A percentile compares a stretch with the other conserved stretches of the same genome.
These are phyloP conservation scores for Ataeniobius toweri DNA, from an alignment of 2,797 vertebrate genomes.

Conservation along the genomic window DNA sequence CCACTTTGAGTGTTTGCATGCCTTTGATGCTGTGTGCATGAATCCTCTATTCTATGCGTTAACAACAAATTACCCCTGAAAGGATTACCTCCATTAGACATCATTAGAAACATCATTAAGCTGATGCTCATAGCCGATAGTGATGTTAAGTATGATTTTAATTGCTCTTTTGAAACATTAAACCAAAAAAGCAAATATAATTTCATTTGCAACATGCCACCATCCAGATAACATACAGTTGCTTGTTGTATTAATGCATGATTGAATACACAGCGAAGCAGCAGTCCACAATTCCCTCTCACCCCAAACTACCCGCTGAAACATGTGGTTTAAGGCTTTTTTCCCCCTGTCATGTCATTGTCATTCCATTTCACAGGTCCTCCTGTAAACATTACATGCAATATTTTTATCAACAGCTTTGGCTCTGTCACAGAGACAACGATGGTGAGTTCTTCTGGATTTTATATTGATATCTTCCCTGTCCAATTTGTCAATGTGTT, in stretches of 20 bases:
- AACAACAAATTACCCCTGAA: slow-evolving; percentile 4
- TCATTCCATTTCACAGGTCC: slow-evolving; percentile 94
- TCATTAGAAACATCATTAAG: slow-evolving; percentile 16
- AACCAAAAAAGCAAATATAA: slow-evolving; percentile 4
- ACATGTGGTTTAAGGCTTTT: slow-evolving; percentile 59
- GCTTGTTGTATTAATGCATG: slow-evolving; percentile 41
- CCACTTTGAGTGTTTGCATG: slow-evolving; percentile 28
- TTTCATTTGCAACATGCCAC: slow-evolving; percentile 21
- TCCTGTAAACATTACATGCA: slow-evolving; percentile 98
- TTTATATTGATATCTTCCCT: slow-evolving; percentile 78
- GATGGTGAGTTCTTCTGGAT: slow-evolving; percentile 90
- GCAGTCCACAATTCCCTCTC: slow-evolving; percentile 16
- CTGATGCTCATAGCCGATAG: slow-evolving; percentile 6
- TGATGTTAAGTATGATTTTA: slow-evolving; percentile 1
- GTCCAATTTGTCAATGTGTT: slow-evolving; percentile 89
- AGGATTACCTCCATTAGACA: slow-evolving; percentile 20
- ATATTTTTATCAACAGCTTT: slow-evolving; percentile 99
- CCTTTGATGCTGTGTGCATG: slow-evolving; percentile 28
- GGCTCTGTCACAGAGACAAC: slow-evolving; percentile 97
- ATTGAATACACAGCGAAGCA: slow-evolving; percentile 37
- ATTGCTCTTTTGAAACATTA: slow-evolving; percentile 4
- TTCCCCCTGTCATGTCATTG: slow-evolving; percentile 60
- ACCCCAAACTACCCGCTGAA: slow-evolving; percentile 36
- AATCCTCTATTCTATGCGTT: slow-evolving; percentile 8
- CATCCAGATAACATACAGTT: not conserved